Base-by-base conservation (phyloP, 2,888 invertebrate genomes). In the Sarcophaga subvicina region DNA sequence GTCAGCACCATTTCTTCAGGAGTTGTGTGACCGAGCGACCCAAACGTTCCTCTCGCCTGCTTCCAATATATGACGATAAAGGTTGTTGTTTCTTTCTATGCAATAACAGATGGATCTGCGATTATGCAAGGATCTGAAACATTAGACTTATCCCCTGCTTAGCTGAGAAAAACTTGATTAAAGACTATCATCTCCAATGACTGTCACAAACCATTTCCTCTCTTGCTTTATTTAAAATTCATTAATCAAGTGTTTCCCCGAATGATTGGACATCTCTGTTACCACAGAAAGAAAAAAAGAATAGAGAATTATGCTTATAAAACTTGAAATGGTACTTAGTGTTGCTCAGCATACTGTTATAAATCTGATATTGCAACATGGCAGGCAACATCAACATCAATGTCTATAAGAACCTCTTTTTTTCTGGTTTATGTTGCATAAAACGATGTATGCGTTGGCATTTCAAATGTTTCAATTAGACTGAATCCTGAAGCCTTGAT, bases 381-480 rank as follows among this genome's bases (percentile, higher is more conserved):
- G 17, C 60, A 45, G 14, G 1, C 49, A 37, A 37, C 45, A 22
- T 6, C 27, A 12, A 37, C 14, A 62, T 63, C 37, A 64, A 11
- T 22, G 27, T n/a, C 45, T n/a, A 6, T n/a, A 66, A 66, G 10
- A 66, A 45, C n/a, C 17, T 22, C n/a, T 47, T 14, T 54, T 54
- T 12, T 54, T 14, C 10, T 54, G 64, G 11, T 37, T 54, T 72
- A 12, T 80, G 67, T 60, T 73, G 49, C 54, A 22, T 72, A 54
- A 54, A 4, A 54, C n/a, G 20, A 22, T 54, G 11, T 54, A 59
- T 59, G 2, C 37, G 17, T 17, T 54, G 54, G 54, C 17, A 17
- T 54, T 54, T 20, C 27, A 75, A 81, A 82, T 70, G 22, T 63
- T 76, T 64, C 63, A 82, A 76, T 82, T 82, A 64, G 45, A 60